Percentiles rank a stretch among this genome's conserved stretches.
phyloP scores from a whole-genome alignment of 1,140 invertebrate species.

The Aphis craccivora region DNA sequence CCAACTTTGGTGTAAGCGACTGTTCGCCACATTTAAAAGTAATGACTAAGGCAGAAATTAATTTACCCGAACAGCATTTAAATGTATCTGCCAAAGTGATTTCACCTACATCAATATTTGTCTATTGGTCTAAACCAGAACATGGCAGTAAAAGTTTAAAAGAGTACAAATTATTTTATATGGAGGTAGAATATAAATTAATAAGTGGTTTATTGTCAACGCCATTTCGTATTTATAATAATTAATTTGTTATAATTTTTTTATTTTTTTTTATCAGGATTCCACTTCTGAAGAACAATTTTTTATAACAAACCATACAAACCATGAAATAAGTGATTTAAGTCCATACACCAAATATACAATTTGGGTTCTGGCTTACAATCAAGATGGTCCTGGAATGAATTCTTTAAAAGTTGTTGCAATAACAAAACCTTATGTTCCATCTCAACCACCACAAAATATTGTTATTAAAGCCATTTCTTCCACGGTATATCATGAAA shows the following conservation, averaged over 20 bases:
- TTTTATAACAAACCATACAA: slow-evolving; percentile 68
- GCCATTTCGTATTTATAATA: too few relatives aligned
- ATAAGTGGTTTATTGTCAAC: too few relatives aligned
- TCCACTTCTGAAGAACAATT: slow-evolving; percentile 70
- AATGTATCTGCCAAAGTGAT: slow-evolving; percentile 71
- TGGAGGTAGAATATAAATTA: slow-evolving; percentile 68
- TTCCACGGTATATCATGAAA: slow-evolving; percentile 32
- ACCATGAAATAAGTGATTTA: slow-evolving; percentile 71
- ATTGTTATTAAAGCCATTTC: slow-evolving; percentile 67
- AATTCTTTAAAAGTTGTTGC: slow-evolving; percentile 79
- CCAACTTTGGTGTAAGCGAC: slow-evolving; percentile 71
- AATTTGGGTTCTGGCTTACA: slow-evolving; percentile 82
- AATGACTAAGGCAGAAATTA: slow-evolving; percentile 66
- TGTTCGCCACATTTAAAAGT: slow-evolving; percentile 66
- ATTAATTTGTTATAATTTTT: neutral
- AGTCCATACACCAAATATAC: slow-evolving; percentile 81
- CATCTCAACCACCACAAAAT: slow-evolving; percentile 86
- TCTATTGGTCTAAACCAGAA: slow-evolving; percentile 78
- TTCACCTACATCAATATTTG: slow-evolving; percentile 73
- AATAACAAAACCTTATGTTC: slow-evolving; percentile 81
- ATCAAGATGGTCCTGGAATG: slow-evolving; percentile 81
- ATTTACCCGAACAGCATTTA: slow-evolving; percentile 78
- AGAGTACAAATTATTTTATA: slow-evolving; percentile 82
- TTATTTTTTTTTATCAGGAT: slow-evolving; percentile 63
- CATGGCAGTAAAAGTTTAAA: slow-evolving; percentile 71